phyloP scores from a whole-genome alignment of 2,113 vertebrate species.

The Aspiorhynchus laticeps region DNA sequence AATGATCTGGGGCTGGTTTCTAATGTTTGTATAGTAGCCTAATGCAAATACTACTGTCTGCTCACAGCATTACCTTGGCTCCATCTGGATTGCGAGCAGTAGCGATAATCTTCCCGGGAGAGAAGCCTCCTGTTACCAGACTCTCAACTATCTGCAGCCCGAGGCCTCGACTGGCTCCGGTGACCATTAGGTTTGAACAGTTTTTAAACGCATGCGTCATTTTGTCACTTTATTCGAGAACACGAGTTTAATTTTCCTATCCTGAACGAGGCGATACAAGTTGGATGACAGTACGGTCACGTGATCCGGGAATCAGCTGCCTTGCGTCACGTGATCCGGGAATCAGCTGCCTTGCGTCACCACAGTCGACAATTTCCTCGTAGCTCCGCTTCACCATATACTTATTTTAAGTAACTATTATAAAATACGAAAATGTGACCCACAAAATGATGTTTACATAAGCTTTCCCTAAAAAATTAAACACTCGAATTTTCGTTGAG shows the following conservation, averaged over 20 bases:
- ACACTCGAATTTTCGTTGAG: not conserved
- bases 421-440: not conserved
- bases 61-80: conserved; percentile 68
- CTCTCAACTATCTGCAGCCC: conserved; percentile 76
- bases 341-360: not conserved
- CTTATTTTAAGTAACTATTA: not conserved
- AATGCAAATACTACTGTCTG: not conserved
- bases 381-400: not conserved
- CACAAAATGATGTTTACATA: not conserved
- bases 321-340: not conserved
- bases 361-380: not conserved
- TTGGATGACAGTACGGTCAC: not conserved
- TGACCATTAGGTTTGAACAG: conserved; percentile 75
- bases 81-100: conserved; percentile 67
- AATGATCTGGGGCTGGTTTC: not conserved
- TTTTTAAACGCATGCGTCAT: conserved; percentile 67
- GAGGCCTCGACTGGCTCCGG: conserved; percentile 77
- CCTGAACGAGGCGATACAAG: not conserved
- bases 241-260: not conserved
- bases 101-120: conserved; percentile 75
- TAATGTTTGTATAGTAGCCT: not conserved
- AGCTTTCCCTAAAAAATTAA: not conserved
- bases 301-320: not conserved
- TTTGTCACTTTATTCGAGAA: not conserved
- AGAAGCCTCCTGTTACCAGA: conserved; percentile 63